A percentile compares a stretch with the other conserved stretches of the same genome.
phyloP scores from a whole-genome alignment of 2,113 vertebrate species.

The Pseudopipra pipra region DNA sequence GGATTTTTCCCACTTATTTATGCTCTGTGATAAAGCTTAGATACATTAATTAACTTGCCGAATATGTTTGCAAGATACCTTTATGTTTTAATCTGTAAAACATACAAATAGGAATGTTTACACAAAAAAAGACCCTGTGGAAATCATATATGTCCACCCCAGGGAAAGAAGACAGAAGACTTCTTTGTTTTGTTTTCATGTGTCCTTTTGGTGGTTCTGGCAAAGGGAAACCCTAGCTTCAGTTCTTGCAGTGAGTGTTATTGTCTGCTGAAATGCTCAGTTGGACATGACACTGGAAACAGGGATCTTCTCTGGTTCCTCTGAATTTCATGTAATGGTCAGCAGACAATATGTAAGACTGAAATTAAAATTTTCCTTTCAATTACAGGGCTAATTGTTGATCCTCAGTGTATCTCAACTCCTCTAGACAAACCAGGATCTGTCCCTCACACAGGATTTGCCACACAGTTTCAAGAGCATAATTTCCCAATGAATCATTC shows the following conservation, averaged over 20 bases:
- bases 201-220: background rate
- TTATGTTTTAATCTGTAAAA: slow-evolving; percentile 6
- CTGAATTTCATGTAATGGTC: background rate
- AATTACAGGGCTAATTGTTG: background rate
- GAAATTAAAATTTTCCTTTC: background rate
- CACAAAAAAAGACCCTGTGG: background rate
- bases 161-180: background rate
- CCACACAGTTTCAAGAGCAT: background rate
- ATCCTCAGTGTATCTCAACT: background rate
- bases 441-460: background rate
- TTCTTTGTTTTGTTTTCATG: background rate
- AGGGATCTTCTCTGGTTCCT: background rate
- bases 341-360: background rate
- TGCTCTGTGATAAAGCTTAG: background rate
- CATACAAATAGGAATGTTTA: background rate
- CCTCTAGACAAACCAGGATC: background rate
- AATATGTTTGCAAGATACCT: background rate
- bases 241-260: background rate
- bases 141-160: background rate
- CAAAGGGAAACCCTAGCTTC: background rate
- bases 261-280: background rate
- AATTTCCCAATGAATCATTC: background rate
- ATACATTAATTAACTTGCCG: background rate
- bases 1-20: background rate
- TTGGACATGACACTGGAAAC: background rate